phyloP scores from a whole-genome alignment of 2,888 invertebrate species.

The Gnatocerus cornutus region DNA sequence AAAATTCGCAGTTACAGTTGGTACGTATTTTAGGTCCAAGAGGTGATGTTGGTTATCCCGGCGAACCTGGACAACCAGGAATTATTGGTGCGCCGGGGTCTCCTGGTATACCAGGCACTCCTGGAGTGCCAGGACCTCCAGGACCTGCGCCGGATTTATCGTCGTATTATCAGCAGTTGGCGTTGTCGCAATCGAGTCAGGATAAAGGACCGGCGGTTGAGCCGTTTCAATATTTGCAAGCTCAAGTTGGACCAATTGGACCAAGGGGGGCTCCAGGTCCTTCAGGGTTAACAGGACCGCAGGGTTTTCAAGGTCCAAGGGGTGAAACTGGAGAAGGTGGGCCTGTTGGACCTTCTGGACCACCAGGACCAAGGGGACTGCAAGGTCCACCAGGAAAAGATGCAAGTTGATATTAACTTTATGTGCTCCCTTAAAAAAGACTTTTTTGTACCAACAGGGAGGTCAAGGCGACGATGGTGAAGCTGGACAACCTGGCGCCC shows the following conservation, averaged over 20 bases:
- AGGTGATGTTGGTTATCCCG: conserved; percentile 74
- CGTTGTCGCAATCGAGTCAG: conserved; percentile 78
- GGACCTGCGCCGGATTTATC: conserved; percentile 84
- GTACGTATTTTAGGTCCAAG: conserved; percentile 65
- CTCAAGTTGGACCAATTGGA: conserved; percentile 86
- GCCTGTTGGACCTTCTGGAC: conserved; percentile 68
- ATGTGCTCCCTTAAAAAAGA: too few relatives aligned
- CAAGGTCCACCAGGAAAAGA: conserved; percentile 85
- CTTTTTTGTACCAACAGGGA: conserved; percentile 75
- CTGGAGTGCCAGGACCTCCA: conserved; percentile 77
- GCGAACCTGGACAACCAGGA: conserved; percentile 76
- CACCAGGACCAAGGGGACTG: conserved; percentile 77
- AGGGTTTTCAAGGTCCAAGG: conserved; percentile 88
- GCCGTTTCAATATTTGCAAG: conserved; percentile 84
- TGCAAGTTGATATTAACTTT: conserved; percentile 70
- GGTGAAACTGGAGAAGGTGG: conserved; percentile 88
- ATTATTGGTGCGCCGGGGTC: conserved; percentile 76
- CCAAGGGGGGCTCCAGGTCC: conserved; percentile 85
- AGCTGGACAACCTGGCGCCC: conserved; percentile 80
- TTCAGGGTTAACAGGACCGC: conserved; percentile 78
- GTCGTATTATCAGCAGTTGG: conserved; percentile 84
- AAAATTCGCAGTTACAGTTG: too few relatives aligned
- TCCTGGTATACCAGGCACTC: conserved; percentile 78
- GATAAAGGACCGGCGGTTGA: conserved; percentile 82
- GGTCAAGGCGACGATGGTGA: conserved; percentile 87